Base-by-base conservation (phyloP, 1,140 invertebrate species). In the Drosophila navojoa region DNA sequence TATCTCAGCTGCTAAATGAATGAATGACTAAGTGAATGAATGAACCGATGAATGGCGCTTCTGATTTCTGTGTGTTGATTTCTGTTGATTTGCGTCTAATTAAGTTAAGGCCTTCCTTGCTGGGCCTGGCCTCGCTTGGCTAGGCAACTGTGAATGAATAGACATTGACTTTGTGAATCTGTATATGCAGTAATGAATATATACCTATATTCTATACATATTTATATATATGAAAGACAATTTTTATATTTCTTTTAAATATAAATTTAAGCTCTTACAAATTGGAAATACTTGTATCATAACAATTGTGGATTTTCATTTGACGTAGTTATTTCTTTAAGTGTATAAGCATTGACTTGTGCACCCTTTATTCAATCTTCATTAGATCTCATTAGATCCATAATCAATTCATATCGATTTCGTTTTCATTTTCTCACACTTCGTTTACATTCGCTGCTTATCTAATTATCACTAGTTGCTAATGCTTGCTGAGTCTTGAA, bases 81-180 rank as follows among this genome's bases (percentile, higher is more conserved):
- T 52, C 25, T 47, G 70, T 85, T 85, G 81, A 89, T 87, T 87
- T 82, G 15, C 40, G 72, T 47, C 72, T 87, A 87, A 87, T 87
- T 87, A 89, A 82, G 79, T 87, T 87, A 89, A 44, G 53, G 16
- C 64, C 5, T 29, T 5, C 64, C 5, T 29, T 5, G 27, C 4
- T 5, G 4, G 27, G 27, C 27, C 27, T 4, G 27, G 27, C 4
- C 27, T 29, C 4, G 27, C 19, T 22, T 22, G 27, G 2, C 27
- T 29, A 6, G 5, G 42, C 42, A 38, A 7, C 35, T 42, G 35
- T 3, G 2, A 45, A 45, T 58, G 49, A 27, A 50, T 50, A 50
- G 5, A 15, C 22, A 50, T 6, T 13, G 11, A 52, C 19, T 19
- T 15, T 45, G 42, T 45, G 42, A 16, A 45, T 45, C 1, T 16